Evolutionary conservation across 2,888 invertebrate genomes (phyloP).

Genomic region (Tillus elongatus): DNA sequence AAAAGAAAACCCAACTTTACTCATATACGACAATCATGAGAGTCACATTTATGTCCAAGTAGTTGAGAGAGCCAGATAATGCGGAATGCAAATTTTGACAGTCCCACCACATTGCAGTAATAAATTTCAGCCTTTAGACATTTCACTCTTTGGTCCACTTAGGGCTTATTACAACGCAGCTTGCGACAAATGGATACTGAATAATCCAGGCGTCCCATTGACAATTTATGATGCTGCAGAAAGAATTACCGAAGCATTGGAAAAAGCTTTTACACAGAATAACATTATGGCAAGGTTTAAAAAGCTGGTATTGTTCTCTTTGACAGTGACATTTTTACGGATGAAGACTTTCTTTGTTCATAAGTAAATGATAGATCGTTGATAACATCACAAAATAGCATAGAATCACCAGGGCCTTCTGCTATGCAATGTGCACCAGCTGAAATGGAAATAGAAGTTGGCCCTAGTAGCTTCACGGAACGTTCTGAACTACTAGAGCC

Average conservation of each 20-base stretch:
- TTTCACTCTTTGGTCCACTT: conserved; percentile 28
- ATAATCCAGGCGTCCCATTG: conserved; percentile 26
- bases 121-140: conserved; percentile 26
- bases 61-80: conserved; percentile 25
- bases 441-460: too few species aligned
- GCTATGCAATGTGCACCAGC: too few species aligned
- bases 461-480: too few species aligned
- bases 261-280: neutral
- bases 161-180: conserved; percentile 27
- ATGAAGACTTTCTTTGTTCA: conserved; percentile 3
- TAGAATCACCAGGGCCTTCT: too few species aligned
- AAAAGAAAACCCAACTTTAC: conserved; percentile 9
- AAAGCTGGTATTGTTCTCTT: neutral
- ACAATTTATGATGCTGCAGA: conserved; percentile 15
- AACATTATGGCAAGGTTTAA: conserved; percentile 33
- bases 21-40: conserved; percentile 16
- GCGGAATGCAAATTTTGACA: conserved; percentile 29
- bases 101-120: conserved; percentile 34
- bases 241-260: neutral
- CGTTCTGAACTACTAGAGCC: too few species aligned
- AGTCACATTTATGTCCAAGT: conserved; percentile 12
- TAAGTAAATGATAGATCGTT: conserved; percentile 4
- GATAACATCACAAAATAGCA: conserved; percentile 4
- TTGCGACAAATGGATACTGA: conserved; percentile 21
- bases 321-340: neutral